These are phyloP conservation scores for Thalpophila matura DNA, from an alignment of 2,888 invertebrate species.

Conservation along the genomic window DNA sequence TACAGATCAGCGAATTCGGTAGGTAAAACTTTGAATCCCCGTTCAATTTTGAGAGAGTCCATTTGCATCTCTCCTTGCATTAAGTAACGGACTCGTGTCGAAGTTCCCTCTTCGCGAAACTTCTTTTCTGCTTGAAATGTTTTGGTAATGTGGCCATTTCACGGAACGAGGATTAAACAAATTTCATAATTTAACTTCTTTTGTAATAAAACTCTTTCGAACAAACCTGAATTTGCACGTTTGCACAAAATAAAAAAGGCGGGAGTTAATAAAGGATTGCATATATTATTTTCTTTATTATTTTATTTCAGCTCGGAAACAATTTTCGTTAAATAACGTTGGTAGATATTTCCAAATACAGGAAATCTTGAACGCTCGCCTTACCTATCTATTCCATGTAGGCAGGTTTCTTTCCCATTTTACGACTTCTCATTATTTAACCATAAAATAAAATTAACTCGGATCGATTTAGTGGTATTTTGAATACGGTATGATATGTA, in stretches of 20 bases:
- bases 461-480: constrained; percentile 54
- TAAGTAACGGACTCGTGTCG: constrained; percentile 70
- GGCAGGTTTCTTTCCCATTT: constrained; percentile 48
- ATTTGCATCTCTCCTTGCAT: constrained; percentile 84
- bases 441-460: constrained; percentile 62
- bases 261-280: constrained; percentile 21
- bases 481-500: constrained; percentile 36
- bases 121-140: constrained; percentile 63
- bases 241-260: constrained; percentile 23
- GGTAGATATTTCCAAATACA: constrained; percentile 41
- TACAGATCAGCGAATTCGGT: constrained; percentile 73
- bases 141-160: constrained; percentile 56
- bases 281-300: constrained; percentile 16
- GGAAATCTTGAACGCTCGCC: constrained; percentile 42
- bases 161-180: constrained; percentile 57
- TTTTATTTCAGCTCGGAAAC: constrained; percentile 27
- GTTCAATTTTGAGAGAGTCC: constrained; percentile 81
- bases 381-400: constrained; percentile 45
- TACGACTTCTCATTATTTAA: constrained; percentile 62
- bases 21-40: constrained; percentile 82
- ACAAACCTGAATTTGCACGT: constrained; percentile 38
- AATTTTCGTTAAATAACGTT: constrained; percentile 19
- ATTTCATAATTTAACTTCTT: constrained; percentile 59
- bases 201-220: constrained; percentile 57
- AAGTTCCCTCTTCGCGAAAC: constrained; percentile 67